Evolutionary conservation across 2,797 vertebrate genomes (phyloP), one percentile per base, ranked within the genome.

Genomic region (Phataginus tricuspis): DNA sequence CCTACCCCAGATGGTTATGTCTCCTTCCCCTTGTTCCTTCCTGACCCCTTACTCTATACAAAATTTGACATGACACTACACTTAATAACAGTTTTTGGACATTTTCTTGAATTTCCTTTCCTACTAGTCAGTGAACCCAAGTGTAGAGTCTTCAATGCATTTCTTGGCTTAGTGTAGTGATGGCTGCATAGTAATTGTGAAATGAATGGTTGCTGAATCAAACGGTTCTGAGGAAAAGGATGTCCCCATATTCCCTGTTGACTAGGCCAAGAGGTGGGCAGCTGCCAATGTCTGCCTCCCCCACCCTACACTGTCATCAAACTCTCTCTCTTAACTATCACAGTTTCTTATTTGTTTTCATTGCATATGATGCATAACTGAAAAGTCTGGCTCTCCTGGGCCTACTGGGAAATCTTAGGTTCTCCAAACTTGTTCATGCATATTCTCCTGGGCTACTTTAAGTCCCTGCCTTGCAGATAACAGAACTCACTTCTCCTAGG

Each of bases 401-500:
- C 13, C 39, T 42, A 11, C 4, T 31, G 45, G 55, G 29, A 31
- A 39, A 75, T 53, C 53, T 37, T 6, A 69, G 31, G 39, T 61
- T 80, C 45, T 66, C 55, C 39, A 29, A 1, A 6, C 45, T 31
- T 51, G 37, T 2, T 49, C 12, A 1, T 3, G 3, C 49, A 7
- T 69, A 23, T 71, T 59, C 59, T 53, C 16, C 25, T 27, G 42
- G 51, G 7, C 5, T 72, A 16, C 15, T 39, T 68, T 14, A n/a
- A 29, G n/a, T 13, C 61, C 25, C 51, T 83, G 23, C 59, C 49
- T 91, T 78, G 11, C 66, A 71, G 69, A 11, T 21, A 88, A 39
- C 68, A 75, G 1, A 55, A 34, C n/a, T 96, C 53, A 63, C 34
- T 71, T 97, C 72, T 74, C 14, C n/a, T 42, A 93, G 42, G 39